A percentile compares a stretch with the other conserved stretches of the same genome.
These are phyloP conservation scores for Microtus richardsoni DNA, from an alignment of 2,113 vertebrate species.

Conservation along the genomic window DNA sequence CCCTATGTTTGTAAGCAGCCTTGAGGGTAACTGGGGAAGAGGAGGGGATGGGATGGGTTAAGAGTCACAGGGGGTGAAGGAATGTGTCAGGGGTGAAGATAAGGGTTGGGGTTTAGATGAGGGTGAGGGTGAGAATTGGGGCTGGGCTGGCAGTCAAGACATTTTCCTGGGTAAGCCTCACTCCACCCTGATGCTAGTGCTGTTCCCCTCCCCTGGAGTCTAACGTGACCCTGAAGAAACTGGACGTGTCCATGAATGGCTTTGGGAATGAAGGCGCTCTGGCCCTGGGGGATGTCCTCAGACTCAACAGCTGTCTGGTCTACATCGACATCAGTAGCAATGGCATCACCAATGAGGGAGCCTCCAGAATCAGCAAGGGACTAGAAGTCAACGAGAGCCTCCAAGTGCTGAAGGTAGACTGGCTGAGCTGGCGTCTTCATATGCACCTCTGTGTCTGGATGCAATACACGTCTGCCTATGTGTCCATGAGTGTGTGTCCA, in stretches of 20 bases:
- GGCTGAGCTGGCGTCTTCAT: accelerated
- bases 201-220: conserved; percentile 82
- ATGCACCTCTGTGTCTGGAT: accelerated
- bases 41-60: background rate
- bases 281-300: conserved; percentile 93
- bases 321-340: conserved; percentile 92
- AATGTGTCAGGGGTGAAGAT: background rate
- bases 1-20: no score
- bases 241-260: conserved; percentile 93
- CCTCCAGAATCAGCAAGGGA: conserved; percentile 89
- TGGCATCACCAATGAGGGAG: conserved; percentile 90
- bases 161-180: background rate
- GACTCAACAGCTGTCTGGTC: conserved; percentile 89
- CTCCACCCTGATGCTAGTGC: background rate
- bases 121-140: background rate
- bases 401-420: conserved; percentile 88
- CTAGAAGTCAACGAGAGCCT: conserved; percentile 92
- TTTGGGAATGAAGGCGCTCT: conserved; percentile 94
- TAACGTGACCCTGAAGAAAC: conserved; percentile 89
- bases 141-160: background rate
- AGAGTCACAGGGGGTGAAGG: background rate
- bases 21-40: no score
- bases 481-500: background rate
- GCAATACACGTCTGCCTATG: background rate
- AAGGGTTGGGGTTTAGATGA: background rate